These are phyloP conservation scores for Lydus trimaculatus DNA, from an alignment of 2,888 invertebrate species.

Conservation along the genomic window DNA sequence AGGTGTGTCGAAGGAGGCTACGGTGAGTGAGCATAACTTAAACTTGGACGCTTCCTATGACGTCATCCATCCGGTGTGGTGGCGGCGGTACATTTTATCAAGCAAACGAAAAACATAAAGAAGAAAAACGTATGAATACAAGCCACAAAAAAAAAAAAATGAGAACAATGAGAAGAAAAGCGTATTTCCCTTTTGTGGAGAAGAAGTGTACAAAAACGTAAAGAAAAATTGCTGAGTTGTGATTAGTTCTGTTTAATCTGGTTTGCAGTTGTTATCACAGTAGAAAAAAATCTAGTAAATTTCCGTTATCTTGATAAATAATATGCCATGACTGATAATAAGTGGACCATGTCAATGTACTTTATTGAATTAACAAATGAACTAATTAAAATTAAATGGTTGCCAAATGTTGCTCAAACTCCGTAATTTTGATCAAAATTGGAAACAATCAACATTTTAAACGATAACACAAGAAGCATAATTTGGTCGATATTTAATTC, in stretches of 20 bases:
- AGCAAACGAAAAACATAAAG: not conserved
- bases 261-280: not conserved
- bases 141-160: not conserved
- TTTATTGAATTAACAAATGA: not conserved
- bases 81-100: slow-evolving; percentile 23
- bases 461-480: too few species aligned
- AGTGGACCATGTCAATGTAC: not conserved
- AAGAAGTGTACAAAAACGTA: not conserved
- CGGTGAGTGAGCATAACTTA: slow-evolving; percentile 45
- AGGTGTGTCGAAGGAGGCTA: slow-evolving; percentile 42
- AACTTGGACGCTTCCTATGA: slow-evolving; percentile 43
- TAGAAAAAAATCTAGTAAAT: not conserved
- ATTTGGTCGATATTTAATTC: too few species aligned
- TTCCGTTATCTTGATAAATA: not conserved
- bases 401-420: too few species aligned
- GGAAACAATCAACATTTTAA: too few species aligned
- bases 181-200: not conserved
- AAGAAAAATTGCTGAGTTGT: not conserved
- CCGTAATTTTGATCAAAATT: too few species aligned
- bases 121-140: not conserved
- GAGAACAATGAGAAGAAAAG: not conserved
- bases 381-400: too few species aligned
- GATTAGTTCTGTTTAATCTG: not conserved
- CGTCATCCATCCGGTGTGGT: slow-evolving; percentile 45
- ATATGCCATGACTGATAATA: not conserved